phyloP scores from a whole-genome alignment of 2,797 vertebrate genomes.

The Premnoplex brunnescens region DNA sequence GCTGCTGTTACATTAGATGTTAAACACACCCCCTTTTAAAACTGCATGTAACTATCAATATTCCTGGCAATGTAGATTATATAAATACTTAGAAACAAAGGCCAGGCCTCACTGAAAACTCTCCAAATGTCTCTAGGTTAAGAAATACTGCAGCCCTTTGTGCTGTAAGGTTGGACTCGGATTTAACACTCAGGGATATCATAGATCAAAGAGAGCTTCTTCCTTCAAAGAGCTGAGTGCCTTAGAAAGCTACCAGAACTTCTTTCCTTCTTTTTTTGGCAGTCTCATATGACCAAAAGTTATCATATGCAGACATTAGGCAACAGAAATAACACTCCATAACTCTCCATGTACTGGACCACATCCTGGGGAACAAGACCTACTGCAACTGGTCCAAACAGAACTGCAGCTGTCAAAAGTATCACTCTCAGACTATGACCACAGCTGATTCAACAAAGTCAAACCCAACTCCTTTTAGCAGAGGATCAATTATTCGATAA shows the following conservation, averaged over 20 bases:
- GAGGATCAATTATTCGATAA: background rate
- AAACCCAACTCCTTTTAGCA: constrained; percentile 7
- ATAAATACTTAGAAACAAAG: background rate
- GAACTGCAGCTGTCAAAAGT: background rate
- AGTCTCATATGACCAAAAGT: background rate
- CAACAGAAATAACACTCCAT: constrained; percentile 21
- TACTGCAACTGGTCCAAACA: background rate
- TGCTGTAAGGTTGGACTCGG: background rate
- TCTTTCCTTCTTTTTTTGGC: background rate
- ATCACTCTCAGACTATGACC: background rate
- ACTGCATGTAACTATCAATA: background rate
- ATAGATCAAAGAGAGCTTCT: background rate
- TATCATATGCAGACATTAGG: constrained; percentile 9
- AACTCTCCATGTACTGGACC: background rate
- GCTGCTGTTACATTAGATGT: background rate
- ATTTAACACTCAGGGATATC: background rate
- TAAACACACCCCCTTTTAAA: background rate
- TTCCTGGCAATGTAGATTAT: background rate
- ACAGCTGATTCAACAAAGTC: constrained; percentile 23
- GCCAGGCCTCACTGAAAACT: background rate
- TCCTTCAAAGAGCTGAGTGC: background rate
- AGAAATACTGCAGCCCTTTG: constrained; percentile 1
- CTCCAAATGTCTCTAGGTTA: background rate
- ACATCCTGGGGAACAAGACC: background rate
- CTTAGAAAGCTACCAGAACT: constrained; percentile 29